phyloP scores from a whole-genome alignment of 1,140 invertebrate genomes.

The Grapholita molesta region DNA sequence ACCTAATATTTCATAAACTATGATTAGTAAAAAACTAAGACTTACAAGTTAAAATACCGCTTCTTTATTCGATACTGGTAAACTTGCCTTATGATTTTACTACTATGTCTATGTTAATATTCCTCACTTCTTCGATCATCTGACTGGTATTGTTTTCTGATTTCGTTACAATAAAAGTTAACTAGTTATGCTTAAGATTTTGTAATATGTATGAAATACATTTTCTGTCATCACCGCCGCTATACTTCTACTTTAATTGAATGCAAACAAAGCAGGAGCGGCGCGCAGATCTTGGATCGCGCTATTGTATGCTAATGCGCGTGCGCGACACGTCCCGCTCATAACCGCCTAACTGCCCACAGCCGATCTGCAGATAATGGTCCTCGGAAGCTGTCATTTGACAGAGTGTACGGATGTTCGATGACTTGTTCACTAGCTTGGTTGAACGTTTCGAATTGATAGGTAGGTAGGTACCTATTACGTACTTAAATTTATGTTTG shows the following conservation, averaged over 20 bases:
- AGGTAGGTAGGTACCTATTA: no score
- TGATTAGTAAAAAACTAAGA: no score
- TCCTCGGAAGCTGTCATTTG: neutral
- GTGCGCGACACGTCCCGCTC: conserved; percentile 25
- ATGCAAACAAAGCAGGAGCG: conserved; percentile 20
- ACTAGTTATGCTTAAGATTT: neutral
- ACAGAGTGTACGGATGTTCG: neutral
- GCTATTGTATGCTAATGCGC: conserved; percentile 43
- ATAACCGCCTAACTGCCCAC: conserved; percentile 4
- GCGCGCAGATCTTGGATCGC: conserved; percentile 17
- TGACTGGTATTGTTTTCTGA: neutral
- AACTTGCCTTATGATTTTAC: no score
- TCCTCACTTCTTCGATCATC: neutral
- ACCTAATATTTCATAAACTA: no score
- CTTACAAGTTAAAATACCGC: no score
- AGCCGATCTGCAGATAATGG: neutral
- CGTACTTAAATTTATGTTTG: no score
- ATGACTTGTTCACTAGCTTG: neutral
- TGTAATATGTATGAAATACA: neutral
- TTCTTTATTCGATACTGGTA: no score
- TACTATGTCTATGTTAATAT: no score
- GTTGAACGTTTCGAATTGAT: neutral
- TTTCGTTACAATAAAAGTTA: neutral
- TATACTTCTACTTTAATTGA: neutral
- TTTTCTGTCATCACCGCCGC: neutral